Evolutionary conservation across 2,797 vertebrate genomes (phyloP), one percentile per base, ranked within the genome.

Genomic region (Diplodus sargus): DNA sequence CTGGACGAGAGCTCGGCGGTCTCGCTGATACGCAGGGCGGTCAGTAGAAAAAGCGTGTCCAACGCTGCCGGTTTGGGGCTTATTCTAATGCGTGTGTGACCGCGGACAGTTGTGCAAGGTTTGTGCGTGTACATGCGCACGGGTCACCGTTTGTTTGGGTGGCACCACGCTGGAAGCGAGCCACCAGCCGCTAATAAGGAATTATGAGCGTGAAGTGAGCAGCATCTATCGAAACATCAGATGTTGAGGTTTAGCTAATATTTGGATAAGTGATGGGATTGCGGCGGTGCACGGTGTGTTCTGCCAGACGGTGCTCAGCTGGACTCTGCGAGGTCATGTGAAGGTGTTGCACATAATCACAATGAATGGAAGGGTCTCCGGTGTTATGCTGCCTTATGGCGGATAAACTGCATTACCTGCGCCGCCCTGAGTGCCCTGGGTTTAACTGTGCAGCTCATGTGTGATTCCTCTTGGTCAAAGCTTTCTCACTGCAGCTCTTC

Each of bases 101-200:
- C 71, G 61, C 48, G 57, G 34, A 70, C 34, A 64, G 12, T 20
- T 5, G 6, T 25, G 45, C 4, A 65, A n/a, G 5, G 15, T 30
- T 60, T 18, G 18, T 22, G 20, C 70, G 16, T 14, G 20, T n/a
- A 13, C 20, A 7, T 34, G 60, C 25, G 57, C 39, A n/a, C 18
- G 15, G 47, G 70, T 42, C 23, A 16, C 23, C 73, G 69, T 60
- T 70, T 58, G 68, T 68, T 51, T 52, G 53, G 54, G 73, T 42
- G 42, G 58, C 28, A 81, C 0, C 12, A 7, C 0, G 52, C 71
- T 84, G 76, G 61, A 79, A 60, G 34, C 0, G 13, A 78, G 82
- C 77, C 77, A 68, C 75, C 77, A 66, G 74, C 85, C 78, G 73
- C 80, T 85, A 85, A 90, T 85, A 70, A 87, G 71, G 74, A 88